Percentiles rank a stretch among this genome's conserved stretches.
phyloP scores from a whole-genome alignment of 2,797 vertebrate species.

The Parauchenoglanis punctatus region DNA sequence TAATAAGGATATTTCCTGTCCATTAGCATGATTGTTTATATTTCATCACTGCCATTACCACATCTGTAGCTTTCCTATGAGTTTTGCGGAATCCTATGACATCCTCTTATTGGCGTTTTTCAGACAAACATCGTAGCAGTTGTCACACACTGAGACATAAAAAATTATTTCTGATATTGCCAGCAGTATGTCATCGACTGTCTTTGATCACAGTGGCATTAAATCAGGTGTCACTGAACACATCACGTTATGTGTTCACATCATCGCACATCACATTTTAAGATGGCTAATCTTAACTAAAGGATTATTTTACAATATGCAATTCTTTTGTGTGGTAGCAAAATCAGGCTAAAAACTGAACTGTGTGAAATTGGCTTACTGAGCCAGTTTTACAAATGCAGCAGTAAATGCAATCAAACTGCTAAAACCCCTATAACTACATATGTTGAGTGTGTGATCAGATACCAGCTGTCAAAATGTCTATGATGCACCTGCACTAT shows the following conservation, averaged over 20 bases:
- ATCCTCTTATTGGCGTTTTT: background rate
- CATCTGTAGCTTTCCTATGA: background rate
- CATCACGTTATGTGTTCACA: no score
- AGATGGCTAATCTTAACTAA: background rate
- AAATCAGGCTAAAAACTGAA: background rate
- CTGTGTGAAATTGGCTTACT: background rate
- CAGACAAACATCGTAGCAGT: background rate
- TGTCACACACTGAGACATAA: background rate
- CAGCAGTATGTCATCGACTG: background rate
- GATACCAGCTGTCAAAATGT: background rate
- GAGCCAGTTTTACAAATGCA: background rate
- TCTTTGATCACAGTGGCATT: background rate
- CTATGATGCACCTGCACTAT: background rate
- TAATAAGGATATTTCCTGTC: background rate
- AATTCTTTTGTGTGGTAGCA: background rate
- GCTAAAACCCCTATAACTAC: background rate
- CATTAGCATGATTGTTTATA: background rate
- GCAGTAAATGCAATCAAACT: background rate
- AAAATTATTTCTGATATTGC: background rate
- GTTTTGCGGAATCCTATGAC: background rate
- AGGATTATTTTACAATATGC: background rate
- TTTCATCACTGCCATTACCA: background rate
- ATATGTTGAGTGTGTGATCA: background rate
- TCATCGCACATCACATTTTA: background rate
- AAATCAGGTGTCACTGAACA: background rate